Evolutionary conservation across 2,113 vertebrate species (phyloP), one percentile per base, ranked within the genome.

Genomic region (Fulmarus glacialis): DNA sequence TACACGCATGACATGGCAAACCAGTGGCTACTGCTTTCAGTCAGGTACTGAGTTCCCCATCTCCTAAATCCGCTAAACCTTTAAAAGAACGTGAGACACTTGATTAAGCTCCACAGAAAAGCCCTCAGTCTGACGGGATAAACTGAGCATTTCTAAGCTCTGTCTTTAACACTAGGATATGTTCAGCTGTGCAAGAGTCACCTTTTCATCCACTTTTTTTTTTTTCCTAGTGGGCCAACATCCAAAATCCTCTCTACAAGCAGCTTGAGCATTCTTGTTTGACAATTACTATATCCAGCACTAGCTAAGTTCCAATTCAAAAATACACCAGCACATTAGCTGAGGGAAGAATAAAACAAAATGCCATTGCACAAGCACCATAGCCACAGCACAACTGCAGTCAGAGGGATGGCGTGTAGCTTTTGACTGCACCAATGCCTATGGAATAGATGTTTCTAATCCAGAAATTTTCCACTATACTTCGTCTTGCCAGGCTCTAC

Each of bases 331-430:
- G 73, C 48, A 60, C 12, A 3, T 71, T 73, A 93, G 56, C 70
- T 48, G 58, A 47, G 16, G 73, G 30, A 84, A 87, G 52, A 89
- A 60, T 34, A 48, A 82, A 90, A 43, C 47, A 73, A 74, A 71
- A 71, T 27, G 5, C 36, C 60, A 52, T 1, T 30, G 55, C 55
- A 55, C 36, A n/a, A 81, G 26, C 55, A 62, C 12, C 4, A 15
- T 2, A 47, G 66, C 24, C 70, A 45, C 0, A 0, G 74, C 64
- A 80, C 75, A 79, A 16, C 2, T 1, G 8, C 36, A 63, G 48
- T 5, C 4, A 7, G 14, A 12, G 59, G 77, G 30, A 82, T 11
- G 8, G 32, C 3, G 1, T 6, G 0, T 11, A 72, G 56, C 70
- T 94, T 82, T 87, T 79, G 43, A 64, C 13, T 48, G 50, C 20